Base-by-base conservation (phyloP, 2,797 vertebrate genomes). In the Coregonus ussuriensis region DNA sequence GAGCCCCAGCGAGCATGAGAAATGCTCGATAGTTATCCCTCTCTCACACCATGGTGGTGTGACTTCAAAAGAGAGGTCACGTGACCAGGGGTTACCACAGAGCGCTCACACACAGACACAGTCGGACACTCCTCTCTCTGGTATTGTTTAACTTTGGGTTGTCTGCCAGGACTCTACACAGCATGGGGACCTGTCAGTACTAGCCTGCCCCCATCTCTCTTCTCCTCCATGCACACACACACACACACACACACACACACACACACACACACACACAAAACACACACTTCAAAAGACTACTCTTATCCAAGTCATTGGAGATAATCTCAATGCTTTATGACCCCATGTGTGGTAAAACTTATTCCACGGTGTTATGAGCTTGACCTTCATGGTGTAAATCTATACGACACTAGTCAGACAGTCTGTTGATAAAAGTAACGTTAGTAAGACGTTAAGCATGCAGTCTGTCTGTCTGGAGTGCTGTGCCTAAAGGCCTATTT, bases 11-110 rank as follows among this genome's bases (percentile, higher is more conserved):
- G 53, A 71, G 71, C 71, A 81, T 81, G 69, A 63, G 62, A 84
- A 85, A 81, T 62, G 66, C 71, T 79, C 78, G 70, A 79, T 66
- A 76, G 59, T 84, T 82, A 80, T 77, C 79, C 69, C 74, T 73
- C 25, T 56, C 75, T 74, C 47, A 74, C 62, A 79, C 74, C 70
- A 53, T 76, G 15, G 62, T 82, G 78, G 71, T 77, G 71, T 78
- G 68, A 87, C 72, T 84, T 77, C 53, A 79, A 79, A 77, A 14
- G 33, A 18, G 68, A 59, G 18, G 33, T 85, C 85, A 85, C 59
- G 80, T 85, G 83, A 84, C 5, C 4, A 62, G 6, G 52, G 68
- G 67, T 70, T 68, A 76, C 47, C 56, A 37, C 37, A 63, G 66
- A 56, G 47, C 33, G 35, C 18, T 75, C 74, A 25, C n/a, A 31